Conservation (phyloP, 2,888 invertebrate genomes). For the Lathronympha strigana region DNA sequence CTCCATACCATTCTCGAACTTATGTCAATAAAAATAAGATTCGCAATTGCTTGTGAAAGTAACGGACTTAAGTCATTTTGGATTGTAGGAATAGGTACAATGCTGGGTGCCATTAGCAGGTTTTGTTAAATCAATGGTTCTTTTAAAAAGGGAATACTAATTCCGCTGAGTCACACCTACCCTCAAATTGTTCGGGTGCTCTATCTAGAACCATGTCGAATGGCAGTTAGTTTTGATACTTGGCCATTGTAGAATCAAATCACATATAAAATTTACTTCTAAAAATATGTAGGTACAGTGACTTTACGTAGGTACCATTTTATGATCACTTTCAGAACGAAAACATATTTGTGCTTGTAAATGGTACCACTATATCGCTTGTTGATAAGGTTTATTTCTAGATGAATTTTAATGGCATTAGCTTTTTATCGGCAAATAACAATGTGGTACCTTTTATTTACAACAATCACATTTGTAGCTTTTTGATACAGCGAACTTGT, state of each 20-base stretch:
- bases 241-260: slow-evolving; percentile 24
- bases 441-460: too few relatives aligned
- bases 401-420: too few relatives aligned
- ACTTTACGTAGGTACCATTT: too few relatives aligned
- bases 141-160: slow-evolving; percentile 70
- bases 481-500: too few relatives aligned
- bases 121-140: slow-evolving; percentile 73
- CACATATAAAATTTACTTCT: too few relatives aligned
- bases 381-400: too few relatives aligned
- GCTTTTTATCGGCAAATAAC: too few relatives aligned
- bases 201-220: slow-evolving; percentile 57
- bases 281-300: too few relatives aligned
- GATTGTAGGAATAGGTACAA: slow-evolving; percentile 49
- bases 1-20: not conserved
- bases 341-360: too few relatives aligned
- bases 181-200: slow-evolving; percentile 67
- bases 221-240: slow-evolving; percentile 55
- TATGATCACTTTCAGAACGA: too few relatives aligned
- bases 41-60: not conserved
- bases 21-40: not conserved
- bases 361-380: too few relatives aligned
- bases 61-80: not conserved
- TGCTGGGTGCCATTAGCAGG: slow-evolving; percentile 75
- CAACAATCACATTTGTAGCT: too few relatives aligned
- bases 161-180: slow-evolving; percentile 75